Conservation (phyloP, 2,888 invertebrate genomes). For the Andricus curvator region DNA sequence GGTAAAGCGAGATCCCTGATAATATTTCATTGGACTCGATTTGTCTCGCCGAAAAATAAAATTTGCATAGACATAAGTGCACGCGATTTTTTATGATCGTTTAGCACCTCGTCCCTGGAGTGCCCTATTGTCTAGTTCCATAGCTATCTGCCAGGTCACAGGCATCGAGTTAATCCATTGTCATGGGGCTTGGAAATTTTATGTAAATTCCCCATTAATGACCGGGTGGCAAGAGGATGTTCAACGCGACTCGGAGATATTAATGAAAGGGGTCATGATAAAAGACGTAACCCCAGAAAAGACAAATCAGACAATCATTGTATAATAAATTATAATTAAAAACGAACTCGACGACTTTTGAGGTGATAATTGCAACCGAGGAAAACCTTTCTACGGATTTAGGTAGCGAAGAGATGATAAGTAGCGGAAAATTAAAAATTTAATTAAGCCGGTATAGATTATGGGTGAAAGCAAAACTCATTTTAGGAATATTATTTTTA, state of each 20-base stretch:
- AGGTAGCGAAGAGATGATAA: neutral
- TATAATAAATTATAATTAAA: neutral
- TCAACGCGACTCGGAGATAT: conserved; percentile 2
- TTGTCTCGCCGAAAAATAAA: conserved; percentile 71
- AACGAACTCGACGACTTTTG: neutral
- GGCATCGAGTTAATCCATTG: conserved; percentile 73
- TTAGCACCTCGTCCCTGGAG: conserved; percentile 55
- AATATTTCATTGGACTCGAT: conserved; percentile 57
- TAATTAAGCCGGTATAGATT: neutral
- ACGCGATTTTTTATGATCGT: conserved; percentile 67
- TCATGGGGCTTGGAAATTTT: conserved; percentile 69
- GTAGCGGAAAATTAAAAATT: neutral
- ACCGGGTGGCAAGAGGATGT: conserved; percentile 10
- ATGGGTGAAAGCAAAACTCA: neutral
- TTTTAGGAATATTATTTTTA: neutral
- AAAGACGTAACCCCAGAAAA: neutral
- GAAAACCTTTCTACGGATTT: neutral
- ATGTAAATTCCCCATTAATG: conserved; percentile 36
- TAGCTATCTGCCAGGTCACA: conserved; percentile 78
- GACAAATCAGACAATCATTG: conserved; percentile 3
- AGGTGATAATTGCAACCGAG: conserved; percentile 2
- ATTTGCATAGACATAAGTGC: conserved; percentile 73
- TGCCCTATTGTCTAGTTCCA: conserved; percentile 62
- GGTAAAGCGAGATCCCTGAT: neutral
- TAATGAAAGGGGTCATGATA: conserved; percentile 26